Evolutionary conservation across 2,797 vertebrate genomes (phyloP).

Genomic region (Natrix natrix): DNA sequence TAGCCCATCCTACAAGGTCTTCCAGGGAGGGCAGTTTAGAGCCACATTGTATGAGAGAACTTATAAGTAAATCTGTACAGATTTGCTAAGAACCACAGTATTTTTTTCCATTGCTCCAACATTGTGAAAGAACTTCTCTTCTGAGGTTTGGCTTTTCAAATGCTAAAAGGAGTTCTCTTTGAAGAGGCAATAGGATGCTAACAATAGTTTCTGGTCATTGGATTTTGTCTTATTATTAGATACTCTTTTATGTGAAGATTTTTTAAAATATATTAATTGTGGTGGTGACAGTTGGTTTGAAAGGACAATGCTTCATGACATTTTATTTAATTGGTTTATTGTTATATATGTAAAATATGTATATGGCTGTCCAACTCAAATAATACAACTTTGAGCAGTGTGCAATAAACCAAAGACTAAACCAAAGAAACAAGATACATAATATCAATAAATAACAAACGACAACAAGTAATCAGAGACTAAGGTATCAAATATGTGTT

Average conservation of each 20-base stretch:
- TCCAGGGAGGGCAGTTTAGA: not conserved
- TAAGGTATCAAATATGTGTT: not conserved
- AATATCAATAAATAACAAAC: not conserved
- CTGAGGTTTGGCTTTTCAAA: not conserved
- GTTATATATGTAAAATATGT: not conserved
- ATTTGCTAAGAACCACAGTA: not conserved
- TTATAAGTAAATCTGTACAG: not conserved
- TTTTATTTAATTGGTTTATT: not conserved
- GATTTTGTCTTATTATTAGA: not conserved
- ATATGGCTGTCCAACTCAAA: not conserved
- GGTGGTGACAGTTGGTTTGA: not conserved
- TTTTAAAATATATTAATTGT: not conserved
- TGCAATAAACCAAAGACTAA: not conserved
- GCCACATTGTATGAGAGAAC: not conserved
- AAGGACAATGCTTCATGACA: not conserved
- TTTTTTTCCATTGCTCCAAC: not conserved
- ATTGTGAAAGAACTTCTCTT: not conserved
- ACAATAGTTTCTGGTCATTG: not conserved
- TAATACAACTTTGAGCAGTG: not conserved
- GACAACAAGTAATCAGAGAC: not conserved
- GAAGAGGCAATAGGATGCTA: not conserved
- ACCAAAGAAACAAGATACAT: not conserved
- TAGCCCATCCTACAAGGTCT: not conserved
- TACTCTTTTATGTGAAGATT: not conserved
- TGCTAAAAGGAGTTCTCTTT: not conserved